Evolutionary conservation across 2,113 vertebrate genomes (phyloP), one percentile per base, ranked within the genome.

Genomic region (Pleuronectes platessa): DNA sequence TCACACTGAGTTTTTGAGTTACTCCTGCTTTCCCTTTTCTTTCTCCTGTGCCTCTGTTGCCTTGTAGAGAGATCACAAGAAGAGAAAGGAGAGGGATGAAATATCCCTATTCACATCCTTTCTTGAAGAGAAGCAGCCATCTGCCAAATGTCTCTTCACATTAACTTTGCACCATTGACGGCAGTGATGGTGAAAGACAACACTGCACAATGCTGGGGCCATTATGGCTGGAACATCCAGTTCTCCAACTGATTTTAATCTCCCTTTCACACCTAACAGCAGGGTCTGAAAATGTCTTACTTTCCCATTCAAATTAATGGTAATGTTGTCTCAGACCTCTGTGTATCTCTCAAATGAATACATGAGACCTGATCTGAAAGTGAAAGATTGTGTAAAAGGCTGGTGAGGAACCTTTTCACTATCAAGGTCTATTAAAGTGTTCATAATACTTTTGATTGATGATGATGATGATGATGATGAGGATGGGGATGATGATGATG

Each of bases 11-110:
- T 14, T 17, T 11, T 75, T 65, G 35, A 66, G 81, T 93, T 90
- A 94, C 92, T 10, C 35, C 79, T 85, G 47, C 45, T 7, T 75
- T 76, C 89, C 21, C 87, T 80, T 83, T 79, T 69, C 2, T 83
- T 81, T 53, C 3, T 55, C 74, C 82, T 62, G 47, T 87, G 55
- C 23, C 56, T 83, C 90, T 62, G 70, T 54, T 81, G 82, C 90
- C 81, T 90, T 83, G 87, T 73, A 90, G 91, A 93, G 92, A 92
- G 93, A 93, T 90, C 87, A 91, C 85, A 94, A 91, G 87, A 89
- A 79, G 83, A 90, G 82, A 91, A 91, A 80, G 85, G 84, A 70
- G 69, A 68, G 78, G 83, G 86, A 66, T 59, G 85, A 83, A 85
- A 85, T 85, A 88, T 81, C 83, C 83, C 84, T 80, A 92, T 58